Percentiles rank a stretch among this genome's conserved stretches.
Conservation (phyloP, 2,888 invertebrate species). For the Globia sparganii region DNA sequence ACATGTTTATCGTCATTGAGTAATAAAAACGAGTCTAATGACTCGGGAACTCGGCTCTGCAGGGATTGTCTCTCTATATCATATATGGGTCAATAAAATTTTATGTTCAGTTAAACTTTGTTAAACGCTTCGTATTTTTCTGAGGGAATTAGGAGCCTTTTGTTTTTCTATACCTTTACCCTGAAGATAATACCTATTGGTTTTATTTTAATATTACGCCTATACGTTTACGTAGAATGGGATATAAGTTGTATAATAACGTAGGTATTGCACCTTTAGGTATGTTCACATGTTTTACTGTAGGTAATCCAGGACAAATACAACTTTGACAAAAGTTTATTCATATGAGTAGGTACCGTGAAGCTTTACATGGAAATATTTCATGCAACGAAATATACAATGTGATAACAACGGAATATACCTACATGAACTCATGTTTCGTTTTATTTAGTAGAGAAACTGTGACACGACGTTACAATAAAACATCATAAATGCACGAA, state of each 20-base stretch:
- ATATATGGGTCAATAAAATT: conserved; percentile 90
- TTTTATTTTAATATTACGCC: not conserved
- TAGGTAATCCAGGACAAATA: not conserved
- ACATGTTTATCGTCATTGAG: conserved; percentile 89
- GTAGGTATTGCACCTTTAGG: not conserved
- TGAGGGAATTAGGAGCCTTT: conserved; percentile 70
- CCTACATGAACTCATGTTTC: conserved; percentile 20
- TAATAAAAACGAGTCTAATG: conserved; percentile 90
- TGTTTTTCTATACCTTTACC: conserved; percentile 52
- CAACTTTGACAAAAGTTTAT: conserved; percentile 7
- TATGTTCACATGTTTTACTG: not conserved
- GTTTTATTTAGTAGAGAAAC: conserved; percentile 45
- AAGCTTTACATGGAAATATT: conserved; percentile 23
- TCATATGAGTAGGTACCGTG: not conserved
- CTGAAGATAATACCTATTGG: conserved; percentile 31
- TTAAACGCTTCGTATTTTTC: conserved; percentile 82
- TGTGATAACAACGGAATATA: conserved; percentile 17
- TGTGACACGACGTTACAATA: conserved; percentile 43
- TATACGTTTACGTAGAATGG: not conserved
- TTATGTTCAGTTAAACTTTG: conserved; percentile 89
- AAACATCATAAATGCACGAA: conserved; percentile 50
- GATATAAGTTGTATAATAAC: not conserved
- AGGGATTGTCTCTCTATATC: conserved; percentile 88
- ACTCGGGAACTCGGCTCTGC: conserved; percentile 84
- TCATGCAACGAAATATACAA: conserved; percentile 4